Evolutionary conservation across 2,888 invertebrate genomes (phyloP).

Genomic region (Gandaritis pyraliata): DNA sequence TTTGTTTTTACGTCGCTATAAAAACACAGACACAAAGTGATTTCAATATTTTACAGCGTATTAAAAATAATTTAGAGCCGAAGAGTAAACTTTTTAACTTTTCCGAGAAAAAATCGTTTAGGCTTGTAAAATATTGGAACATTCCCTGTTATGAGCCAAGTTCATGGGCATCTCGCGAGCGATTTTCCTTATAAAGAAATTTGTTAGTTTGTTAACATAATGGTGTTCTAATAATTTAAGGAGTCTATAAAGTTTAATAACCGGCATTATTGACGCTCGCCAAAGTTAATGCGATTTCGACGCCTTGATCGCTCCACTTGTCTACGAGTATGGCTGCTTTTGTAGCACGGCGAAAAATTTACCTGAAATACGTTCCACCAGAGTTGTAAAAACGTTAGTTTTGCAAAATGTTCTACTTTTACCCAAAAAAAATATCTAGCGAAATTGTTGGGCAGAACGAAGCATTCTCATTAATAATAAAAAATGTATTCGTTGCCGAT

Average conservation of each 20-base stretch:
- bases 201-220: slow-evolving; percentile 73
- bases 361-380: slow-evolving; percentile 17
- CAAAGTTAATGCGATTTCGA: slow-evolving; percentile 69
- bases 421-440: too few relatives aligned
- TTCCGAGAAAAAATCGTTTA: slow-evolving; percentile 49
- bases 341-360: slow-evolving; percentile 48
- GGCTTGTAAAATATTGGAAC: slow-evolving; percentile 60
- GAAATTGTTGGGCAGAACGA: too few relatives aligned
- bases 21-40: slow-evolving; percentile 30
- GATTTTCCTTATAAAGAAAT: slow-evolving; percentile 70
- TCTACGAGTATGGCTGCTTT: slow-evolving; percentile 62
- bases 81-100: slow-evolving; percentile 46
- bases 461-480: too few relatives aligned
- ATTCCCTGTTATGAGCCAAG: slow-evolving; percentile 63
- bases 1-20: slow-evolving; percentile 33
- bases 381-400: too few relatives aligned
- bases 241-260: slow-evolving; percentile 74
- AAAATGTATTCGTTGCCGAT: too few relatives aligned
- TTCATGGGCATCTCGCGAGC: slow-evolving; percentile 53
- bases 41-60: slow-evolving; percentile 43
- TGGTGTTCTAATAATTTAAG: slow-evolving; percentile 76
- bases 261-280: slow-evolving; percentile 68
- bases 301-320: slow-evolving; percentile 59
- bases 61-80: slow-evolving; percentile 48
- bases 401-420: too few relatives aligned